Evolutionary conservation across 2,797 vertebrate species (phyloP), one percentile per base, ranked within the genome.

Genomic region (Falco concolor): DNA sequence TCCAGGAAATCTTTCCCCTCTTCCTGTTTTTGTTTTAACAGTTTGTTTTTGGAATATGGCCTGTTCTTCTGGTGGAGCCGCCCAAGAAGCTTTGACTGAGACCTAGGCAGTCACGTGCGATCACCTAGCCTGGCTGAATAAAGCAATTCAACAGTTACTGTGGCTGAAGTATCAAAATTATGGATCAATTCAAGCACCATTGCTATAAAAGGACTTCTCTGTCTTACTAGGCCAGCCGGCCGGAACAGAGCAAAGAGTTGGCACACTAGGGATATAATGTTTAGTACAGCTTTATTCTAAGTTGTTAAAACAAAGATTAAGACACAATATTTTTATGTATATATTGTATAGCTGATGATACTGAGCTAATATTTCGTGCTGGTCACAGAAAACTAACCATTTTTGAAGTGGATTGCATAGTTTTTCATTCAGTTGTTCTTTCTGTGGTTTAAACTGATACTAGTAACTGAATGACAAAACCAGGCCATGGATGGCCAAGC

Each of bases 21-120:
- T 73, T 90, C 50, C 60, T 84, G 4, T 96, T 85, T 96, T 87
- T 93, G 67, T 88, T 95, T 90, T 44, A 49, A 90, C 98, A 99
- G 99, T 99, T 99, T 97, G 8, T 99, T 75, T 98, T 98, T 72
- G 99, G 99, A 75, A 98, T 99, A 79, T 99, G 99, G 99, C 99
- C 99, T 40, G 95, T 98, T 45, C 97, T 99, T 92, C 98, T 99
- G 91, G 97, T 99, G 84, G 99, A 99, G 74, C 98, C 98, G 19
- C 98, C 98, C 85, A 99, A 98, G 98, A 98, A 96, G 8, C 98
- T 98, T 87, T 99, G 98, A 99, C 89, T 18, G 70, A 72, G 93
- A 95, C 89, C 85, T 21, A 54, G 81, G 52, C 82, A 84, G 94
- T 95, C 87, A 5, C 96, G 34, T 7, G 24, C 4, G 5, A 73